phyloP scores from a whole-genome alignment of 2,113 vertebrate species.

The Malurus melanocephalus region DNA sequence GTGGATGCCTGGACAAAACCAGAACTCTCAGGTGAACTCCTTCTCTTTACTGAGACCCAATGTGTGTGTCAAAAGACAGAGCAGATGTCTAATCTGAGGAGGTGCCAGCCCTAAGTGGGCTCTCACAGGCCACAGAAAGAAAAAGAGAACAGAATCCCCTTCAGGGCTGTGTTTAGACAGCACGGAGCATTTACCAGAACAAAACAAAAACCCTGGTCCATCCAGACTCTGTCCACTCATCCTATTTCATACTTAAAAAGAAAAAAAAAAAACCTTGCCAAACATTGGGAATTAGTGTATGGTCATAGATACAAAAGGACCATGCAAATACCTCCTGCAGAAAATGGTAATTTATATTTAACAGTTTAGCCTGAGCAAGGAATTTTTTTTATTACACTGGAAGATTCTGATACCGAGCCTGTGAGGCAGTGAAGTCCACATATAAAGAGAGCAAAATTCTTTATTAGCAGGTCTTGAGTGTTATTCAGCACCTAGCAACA shows the following conservation, averaged over 20 bases:
- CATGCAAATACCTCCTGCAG: background rate
- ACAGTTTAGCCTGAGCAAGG: background rate
- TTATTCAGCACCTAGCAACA: background rate
- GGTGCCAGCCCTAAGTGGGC: background rate
- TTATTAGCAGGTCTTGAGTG: background rate
- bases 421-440: background rate
- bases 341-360: background rate
- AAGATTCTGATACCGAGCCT: background rate
- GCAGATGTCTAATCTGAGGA: background rate
- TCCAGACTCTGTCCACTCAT: background rate
- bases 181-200: background rate
- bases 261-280: background rate
- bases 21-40: background rate
- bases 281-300: background rate
- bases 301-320: background rate
- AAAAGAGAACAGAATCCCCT: background rate
- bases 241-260: background rate
- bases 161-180: background rate
- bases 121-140: background rate
- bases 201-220: background rate
- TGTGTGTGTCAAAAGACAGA: background rate
- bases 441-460: background rate
- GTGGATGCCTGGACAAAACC: background rate
- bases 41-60: background rate
- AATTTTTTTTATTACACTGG: background rate